These are phyloP conservation scores for Pterostichus madidus DNA, from an alignment of 2,888 invertebrate species.

Conservation along the genomic window DNA sequence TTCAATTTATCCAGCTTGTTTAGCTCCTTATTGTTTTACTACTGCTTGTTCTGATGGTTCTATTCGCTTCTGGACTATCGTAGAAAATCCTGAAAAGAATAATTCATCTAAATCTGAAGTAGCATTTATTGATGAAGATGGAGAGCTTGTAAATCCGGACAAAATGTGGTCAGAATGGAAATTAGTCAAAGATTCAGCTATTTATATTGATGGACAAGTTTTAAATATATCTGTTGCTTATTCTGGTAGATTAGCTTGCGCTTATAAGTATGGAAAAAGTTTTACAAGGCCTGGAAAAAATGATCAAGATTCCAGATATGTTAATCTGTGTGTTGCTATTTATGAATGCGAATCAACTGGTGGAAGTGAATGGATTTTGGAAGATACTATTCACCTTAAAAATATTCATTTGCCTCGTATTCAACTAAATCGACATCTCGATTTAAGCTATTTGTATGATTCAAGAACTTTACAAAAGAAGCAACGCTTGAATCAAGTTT, in stretches of 20 bases:
- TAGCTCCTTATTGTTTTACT: slow-evolving; percentile 97
- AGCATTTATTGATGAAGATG: slow-evolving; percentile 75
- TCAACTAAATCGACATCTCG: slow-evolving; percentile 89
- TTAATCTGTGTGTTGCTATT: slow-evolving; percentile 95
- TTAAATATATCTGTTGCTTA: slow-evolving; percentile 98
- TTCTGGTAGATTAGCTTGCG: slow-evolving; percentile 97
- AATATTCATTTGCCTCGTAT: slow-evolving; percentile 93
- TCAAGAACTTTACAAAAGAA: slow-evolving; percentile 89
- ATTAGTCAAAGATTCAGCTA: slow-evolving; percentile 81
- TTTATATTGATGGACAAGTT: slow-evolving; percentile 86
- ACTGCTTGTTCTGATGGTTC: slow-evolving; percentile 97
- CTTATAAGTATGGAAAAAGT: slow-evolving; percentile 95
- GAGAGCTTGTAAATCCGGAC: slow-evolving; percentile 74
- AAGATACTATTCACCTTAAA: slow-evolving; percentile 96
- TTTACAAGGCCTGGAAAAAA: slow-evolving; percentile 89
- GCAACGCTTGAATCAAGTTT: slow-evolving; percentile 88
- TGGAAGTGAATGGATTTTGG: slow-evolving; percentile 95
- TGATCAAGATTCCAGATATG: slow-evolving; percentile 85
- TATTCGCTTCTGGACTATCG: slow-evolving; percentile 89
- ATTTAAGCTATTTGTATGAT: slow-evolving; percentile 90
- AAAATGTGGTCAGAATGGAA: slow-evolving; percentile 77
- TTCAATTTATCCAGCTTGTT: slow-evolving; percentile 99
- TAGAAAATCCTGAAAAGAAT: slow-evolving; percentile 71
- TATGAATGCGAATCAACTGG: slow-evolving; percentile 99
- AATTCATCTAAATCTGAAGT: slow-evolving; percentile 72